Conservation (phyloP, 2,797 vertebrate genomes). For the Centroberyx gerrardi region DNA sequence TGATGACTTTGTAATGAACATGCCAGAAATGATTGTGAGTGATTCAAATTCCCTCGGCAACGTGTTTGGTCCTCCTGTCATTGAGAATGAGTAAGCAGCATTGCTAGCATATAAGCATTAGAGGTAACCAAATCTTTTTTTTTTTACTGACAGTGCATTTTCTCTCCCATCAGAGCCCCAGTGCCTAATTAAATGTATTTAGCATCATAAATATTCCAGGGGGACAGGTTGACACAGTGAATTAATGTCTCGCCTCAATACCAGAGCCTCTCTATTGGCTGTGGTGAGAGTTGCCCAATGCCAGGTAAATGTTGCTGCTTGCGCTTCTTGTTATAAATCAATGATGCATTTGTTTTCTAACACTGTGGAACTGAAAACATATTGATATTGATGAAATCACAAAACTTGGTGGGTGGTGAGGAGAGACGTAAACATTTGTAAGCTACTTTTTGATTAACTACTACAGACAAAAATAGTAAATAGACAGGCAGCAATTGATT, state of each 20-base stretch:
- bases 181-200: slow-evolving; percentile 89
- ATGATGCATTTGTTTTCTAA: slow-evolving; percentile 75
- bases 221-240: slow-evolving; percentile 88
- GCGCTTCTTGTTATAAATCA: slow-evolving; percentile 80
- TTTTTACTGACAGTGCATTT: slow-evolving; percentile 85
- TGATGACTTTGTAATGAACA: slow-evolving; percentile 74
- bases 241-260: slow-evolving; percentile 88
- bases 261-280: slow-evolving; percentile 82
- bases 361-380: slow-evolving; percentile 42
- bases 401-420: slow-evolving; percentile 13
- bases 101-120: slow-evolving; percentile 75
- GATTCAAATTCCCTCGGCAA: slow-evolving; percentile 62
- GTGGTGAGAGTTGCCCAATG: slow-evolving; percentile 77
- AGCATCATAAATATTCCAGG: slow-evolving; percentile 89
- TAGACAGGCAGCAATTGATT: background rate
- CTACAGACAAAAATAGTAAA: slow-evolving; percentile 10
- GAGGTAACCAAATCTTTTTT: slow-evolving; percentile 75
- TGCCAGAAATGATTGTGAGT: slow-evolving; percentile 66
- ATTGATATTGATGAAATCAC: slow-evolving; percentile 53
- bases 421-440: background rate
- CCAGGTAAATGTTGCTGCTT: slow-evolving; percentile 79
- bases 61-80: slow-evolving; percentile 67
- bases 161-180: slow-evolving; percentile 81
- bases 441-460: slow-evolving; percentile 36
- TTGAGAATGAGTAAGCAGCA: slow-evolving; percentile 73